A percentile compares a stretch with the other conserved stretches of the same genome.
Evolutionary conservation across 2,113 vertebrate genomes (phyloP).

Genomic region (Melanocharis versteri): DNA sequence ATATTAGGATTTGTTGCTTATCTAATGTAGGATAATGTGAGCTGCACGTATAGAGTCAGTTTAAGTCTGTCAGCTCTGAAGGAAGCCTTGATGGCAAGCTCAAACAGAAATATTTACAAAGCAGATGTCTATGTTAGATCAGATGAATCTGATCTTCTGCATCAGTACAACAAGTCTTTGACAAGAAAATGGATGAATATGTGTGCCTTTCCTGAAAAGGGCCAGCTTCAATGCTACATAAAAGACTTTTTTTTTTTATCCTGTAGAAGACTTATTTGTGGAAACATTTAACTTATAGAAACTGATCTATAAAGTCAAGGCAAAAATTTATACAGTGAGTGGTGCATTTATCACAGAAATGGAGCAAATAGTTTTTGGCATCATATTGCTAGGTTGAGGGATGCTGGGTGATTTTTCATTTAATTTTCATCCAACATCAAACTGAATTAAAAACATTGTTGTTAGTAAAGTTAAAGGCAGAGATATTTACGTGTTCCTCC

Average conservation of each 20-base stretch:
- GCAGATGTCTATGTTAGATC: background rate
- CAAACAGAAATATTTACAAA: background rate
- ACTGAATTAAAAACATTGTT: background rate
- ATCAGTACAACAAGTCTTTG: background rate
- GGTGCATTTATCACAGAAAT: background rate
- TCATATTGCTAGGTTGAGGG: background rate
- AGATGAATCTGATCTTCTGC: background rate
- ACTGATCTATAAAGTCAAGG: background rate
- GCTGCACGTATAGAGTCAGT: rapidly evolving
- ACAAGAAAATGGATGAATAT: background rate
- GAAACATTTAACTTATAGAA: background rate
- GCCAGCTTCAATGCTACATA: background rate
- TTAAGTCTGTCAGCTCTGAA: background rate
- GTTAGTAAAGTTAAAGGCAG: background rate
- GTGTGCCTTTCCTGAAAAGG: background rate
- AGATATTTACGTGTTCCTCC: background rate
- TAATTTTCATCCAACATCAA: background rate
- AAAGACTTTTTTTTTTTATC: background rate
- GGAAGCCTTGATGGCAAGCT: background rate
- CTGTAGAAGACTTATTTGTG: background rate
- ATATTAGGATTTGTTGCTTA: background rate
- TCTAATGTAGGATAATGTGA: background rate
- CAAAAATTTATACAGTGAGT: background rate
- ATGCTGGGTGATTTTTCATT: background rate
- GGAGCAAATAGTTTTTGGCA: background rate